phyloP scores from a whole-genome alignment of 64 coral and sea anemone species.

The Dendrophyllia cribrosa region DNA sequence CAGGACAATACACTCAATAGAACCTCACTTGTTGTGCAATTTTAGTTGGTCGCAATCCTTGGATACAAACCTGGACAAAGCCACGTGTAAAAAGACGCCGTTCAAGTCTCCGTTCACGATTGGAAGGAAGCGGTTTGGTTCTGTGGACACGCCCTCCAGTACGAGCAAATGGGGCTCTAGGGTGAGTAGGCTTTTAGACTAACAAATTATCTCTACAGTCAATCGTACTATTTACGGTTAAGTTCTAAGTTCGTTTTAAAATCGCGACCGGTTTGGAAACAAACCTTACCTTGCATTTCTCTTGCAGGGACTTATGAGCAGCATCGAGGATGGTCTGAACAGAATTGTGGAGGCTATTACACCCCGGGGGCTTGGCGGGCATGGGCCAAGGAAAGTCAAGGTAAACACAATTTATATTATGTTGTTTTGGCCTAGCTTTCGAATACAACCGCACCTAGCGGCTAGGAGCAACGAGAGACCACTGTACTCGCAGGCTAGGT shows the following conservation, averaged over 20 bases:
- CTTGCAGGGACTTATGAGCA: slow-evolving; percentile 74
- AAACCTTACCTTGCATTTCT: neutral
- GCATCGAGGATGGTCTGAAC: slow-evolving; percentile 94
- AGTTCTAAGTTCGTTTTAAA: too few species aligned
- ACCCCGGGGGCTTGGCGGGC: slow-evolving; percentile 70
- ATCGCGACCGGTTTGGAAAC: too few species aligned
- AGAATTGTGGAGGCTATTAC: slow-evolving; percentile 94
- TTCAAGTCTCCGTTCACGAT: slow-evolving; percentile 83
- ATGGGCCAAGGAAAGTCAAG: slow-evolving; percentile 97
- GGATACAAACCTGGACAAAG: slow-evolving; percentile 87
- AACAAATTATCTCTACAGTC: too few species aligned
- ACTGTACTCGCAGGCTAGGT: too few species aligned
- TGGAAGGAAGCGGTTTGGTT: slow-evolving; percentile 64
- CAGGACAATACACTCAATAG: too few species aligned
- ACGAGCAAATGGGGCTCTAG: slow-evolving; percentile 83
- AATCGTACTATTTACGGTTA: too few species aligned
- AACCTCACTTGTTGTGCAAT: neutral
- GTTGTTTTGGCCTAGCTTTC: neutral
- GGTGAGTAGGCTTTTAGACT: slow-evolving; percentile 27
- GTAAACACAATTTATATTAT: slow-evolving; percentile 34
- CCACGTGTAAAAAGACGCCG: slow-evolving; percentile 62
- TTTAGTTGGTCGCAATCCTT: slow-evolving; percentile 91
- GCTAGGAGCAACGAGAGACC: too few species aligned
- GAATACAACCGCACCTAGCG: too few species aligned
- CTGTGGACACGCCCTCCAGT: slow-evolving; percentile 79